phyloP scores from a whole-genome alignment of 1,140 invertebrate species.

The Drosophila azteca region DNA sequence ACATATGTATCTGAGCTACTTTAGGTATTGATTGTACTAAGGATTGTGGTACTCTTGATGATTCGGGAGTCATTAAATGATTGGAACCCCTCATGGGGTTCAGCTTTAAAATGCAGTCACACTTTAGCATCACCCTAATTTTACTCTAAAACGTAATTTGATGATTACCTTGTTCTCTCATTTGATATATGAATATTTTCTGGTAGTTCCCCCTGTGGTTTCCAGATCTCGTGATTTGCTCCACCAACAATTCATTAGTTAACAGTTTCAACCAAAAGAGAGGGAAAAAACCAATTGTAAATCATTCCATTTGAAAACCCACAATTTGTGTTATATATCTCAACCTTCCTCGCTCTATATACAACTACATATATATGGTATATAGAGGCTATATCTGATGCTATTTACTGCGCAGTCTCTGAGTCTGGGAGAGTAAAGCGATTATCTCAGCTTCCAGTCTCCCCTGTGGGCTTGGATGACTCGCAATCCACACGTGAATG shows the following conservation, averaged over 20 bases:
- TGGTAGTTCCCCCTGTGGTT: background rate
- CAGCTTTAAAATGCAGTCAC: too few relatives aligned
- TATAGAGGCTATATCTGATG: background rate
- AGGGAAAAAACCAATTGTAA: conserved; percentile 4
- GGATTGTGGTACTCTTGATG: too few relatives aligned
- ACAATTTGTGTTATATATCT: conserved; percentile 20
- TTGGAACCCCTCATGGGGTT: too few relatives aligned
- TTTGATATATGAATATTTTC: background rate
- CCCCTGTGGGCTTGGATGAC: conserved; percentile 36
- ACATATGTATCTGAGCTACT: too few relatives aligned
- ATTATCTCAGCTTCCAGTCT: conserved; percentile 53
- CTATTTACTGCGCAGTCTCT: conserved; percentile 62
- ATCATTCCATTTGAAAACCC: conserved; percentile 43
- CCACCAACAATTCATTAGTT: conserved; percentile 56
- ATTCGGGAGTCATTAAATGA: background rate
- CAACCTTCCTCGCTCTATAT: background rate
- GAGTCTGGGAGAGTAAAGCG: conserved; percentile 22
- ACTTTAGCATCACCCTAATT: too few relatives aligned
- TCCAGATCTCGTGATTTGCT: conserved; percentile 15
- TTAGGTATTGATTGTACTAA: too few relatives aligned
- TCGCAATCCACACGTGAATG: conserved; percentile 30
- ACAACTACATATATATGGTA: conserved; percentile 1
- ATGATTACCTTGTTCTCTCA: background rate
- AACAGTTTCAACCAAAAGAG: conserved; percentile 30
- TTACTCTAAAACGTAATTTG: background rate